Base-by-base conservation (phyloP, 37 sponge, comb jelly and placozoan genomes). In the Halisarca cf. caerulea region DNA sequence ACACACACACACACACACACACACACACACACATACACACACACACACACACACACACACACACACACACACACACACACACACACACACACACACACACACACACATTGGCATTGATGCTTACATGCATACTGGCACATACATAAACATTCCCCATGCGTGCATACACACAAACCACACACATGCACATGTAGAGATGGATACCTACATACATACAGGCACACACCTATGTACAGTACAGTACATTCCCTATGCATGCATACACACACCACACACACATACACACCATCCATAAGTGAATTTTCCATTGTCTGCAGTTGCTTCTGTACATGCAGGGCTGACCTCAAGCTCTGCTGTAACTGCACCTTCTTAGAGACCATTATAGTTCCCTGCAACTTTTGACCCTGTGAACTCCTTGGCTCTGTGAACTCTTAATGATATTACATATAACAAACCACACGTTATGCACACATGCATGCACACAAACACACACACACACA, bases 291-390 rank as follows among this genome's bases (percentile, higher is more conserved):
- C 30, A 88, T 81, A 34, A 88, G 78, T 20, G 54, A 55, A 51
- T 92, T 92, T 34, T 85, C 88, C 43, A 92, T 68, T 14, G 35
- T 23, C 58, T 84, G 60, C 21, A 92, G 89, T 41, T 92, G 88
- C 21, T 84, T 42, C 17, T 66, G 69, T 7, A 87, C 27, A 14
- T 47, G 44, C 15, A 83, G 23, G 23, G 87, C 53, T 44, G 78
- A 32, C 6, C 69, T 58, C 43, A 71, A 2, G 28, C 77, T 77
- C 32, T 83, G 84, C n/a, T 64, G 34, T 20, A 89, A 59, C 30
- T 84, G 77, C 32, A 74, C 24, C 77, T 74, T 74, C 77, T 74
- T 74, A 20, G 77, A 74, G 9, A 74, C 45, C n/a, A 37, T 41
- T 11, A 74, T 43, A 2, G 77, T 74, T n/a, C 44, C 45, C 77